A percentile compares a stretch with the other conserved stretches of the same genome.
Evolutionary conservation across 2,113 vertebrate species (phyloP).

Genomic region (Calyptommatus sinebrachiatus): DNA sequence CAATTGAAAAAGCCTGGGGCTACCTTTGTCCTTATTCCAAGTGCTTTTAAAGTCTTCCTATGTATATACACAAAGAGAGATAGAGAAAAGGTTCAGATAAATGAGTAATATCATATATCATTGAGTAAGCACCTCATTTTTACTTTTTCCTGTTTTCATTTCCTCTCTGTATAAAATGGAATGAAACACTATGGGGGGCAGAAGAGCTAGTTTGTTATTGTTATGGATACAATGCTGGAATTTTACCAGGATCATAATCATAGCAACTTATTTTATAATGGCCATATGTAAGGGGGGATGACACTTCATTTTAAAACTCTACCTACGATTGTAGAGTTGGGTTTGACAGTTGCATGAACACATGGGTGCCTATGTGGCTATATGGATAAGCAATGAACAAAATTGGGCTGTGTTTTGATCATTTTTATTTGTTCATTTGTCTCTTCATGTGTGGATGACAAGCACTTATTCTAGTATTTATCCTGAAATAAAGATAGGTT

Average conservation of each 20-base stretch:
- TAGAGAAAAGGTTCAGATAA: not conserved
- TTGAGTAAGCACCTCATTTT: slow-evolving; percentile 29
- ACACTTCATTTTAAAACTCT: not conserved
- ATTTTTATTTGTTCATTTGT: no score
- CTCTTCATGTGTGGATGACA: no score
- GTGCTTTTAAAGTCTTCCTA: slow-evolving; percentile 29
- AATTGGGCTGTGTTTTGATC: no score
- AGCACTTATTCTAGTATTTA: no score
- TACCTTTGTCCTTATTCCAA: slow-evolving; percentile 36
- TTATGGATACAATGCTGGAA: not conserved
- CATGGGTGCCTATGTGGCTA: no score
- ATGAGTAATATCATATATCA: slow-evolving; percentile 16
- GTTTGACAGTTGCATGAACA: no score
- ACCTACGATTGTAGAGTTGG: not conserved
- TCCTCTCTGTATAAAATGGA: slow-evolving; percentile 31
- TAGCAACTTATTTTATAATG: not conserved
- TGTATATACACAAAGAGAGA: no score
- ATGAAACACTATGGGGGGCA: not conserved
- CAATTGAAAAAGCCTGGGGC: slow-evolving; percentile 43
- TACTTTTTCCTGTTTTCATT: slow-evolving; percentile 9
- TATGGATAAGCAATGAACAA: no score
- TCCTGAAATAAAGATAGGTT: no score
- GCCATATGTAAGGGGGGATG: no score
- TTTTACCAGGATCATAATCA: not conserved
- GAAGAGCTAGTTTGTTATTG: not conserved